Percentiles rank a stretch among this genome's conserved stretches.
These are phyloP conservation scores for Glossosoma conforme DNA, from an alignment of 1,140 invertebrate species.

Conservation along the genomic window DNA sequence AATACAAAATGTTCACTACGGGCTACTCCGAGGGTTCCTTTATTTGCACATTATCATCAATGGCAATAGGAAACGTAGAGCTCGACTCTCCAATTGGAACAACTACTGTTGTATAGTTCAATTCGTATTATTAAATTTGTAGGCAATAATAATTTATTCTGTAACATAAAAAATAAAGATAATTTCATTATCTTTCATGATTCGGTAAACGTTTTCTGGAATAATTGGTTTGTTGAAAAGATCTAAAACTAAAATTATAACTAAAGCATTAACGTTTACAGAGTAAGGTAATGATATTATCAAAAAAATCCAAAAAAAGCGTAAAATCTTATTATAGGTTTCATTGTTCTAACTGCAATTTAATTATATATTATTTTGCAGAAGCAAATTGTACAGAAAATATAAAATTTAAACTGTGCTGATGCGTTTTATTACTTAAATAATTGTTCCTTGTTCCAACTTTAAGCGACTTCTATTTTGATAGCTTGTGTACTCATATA, in stretches of 20 bases:
- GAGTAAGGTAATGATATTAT: background rate
- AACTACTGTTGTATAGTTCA: background rate
- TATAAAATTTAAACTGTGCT: conserved; percentile 2
- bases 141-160: conserved; percentile 2
- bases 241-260: background rate
- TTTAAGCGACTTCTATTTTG: no score
- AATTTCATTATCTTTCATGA: background rate
- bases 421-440: no score
- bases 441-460: no score
- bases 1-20: background rate
- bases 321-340: conserved; percentile 9
- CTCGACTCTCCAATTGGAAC: background rate
- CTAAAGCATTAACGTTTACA: background rate
- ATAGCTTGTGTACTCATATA: no score
- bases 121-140: background rate
- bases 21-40: background rate
- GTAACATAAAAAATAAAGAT: conserved; percentile 1
- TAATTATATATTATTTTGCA: background rate
- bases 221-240: background rate
- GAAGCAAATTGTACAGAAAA: conserved; percentile 1
- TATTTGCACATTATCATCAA: conserved; percentile 1
- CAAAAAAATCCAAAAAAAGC: conserved; percentile 4
- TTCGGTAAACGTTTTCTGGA: background rate
- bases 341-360: conserved; percentile 5
- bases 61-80: background rate